These are phyloP conservation scores for Ranitomeya imitator DNA, from an alignment of 2,113 vertebrate genomes.

Conservation along the genomic window DNA sequence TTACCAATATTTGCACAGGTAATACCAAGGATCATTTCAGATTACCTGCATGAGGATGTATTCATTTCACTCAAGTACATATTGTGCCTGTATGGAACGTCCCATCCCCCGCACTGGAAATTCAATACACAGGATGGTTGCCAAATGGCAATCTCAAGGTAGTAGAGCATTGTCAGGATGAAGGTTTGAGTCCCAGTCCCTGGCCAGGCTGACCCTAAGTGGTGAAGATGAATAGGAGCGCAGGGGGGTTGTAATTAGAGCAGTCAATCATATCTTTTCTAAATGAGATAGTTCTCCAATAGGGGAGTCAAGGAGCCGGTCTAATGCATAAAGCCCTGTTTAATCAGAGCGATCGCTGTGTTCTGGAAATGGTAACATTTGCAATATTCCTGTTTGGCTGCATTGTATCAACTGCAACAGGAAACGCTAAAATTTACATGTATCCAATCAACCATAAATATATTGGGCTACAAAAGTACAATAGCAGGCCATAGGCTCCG, in stretches of 20 bases:
- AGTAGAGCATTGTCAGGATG: constrained; percentile 48
- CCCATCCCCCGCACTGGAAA: constrained; percentile 22
- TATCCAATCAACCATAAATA: not conserved
- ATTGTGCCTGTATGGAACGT: constrained; percentile 3
- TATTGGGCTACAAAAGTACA: not conserved
- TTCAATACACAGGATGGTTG: constrained; percentile 30
- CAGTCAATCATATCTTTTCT: constrained; percentile 49
- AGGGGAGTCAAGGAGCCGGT: constrained; percentile 4
- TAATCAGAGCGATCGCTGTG: not conserved
- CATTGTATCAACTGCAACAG: not conserved
- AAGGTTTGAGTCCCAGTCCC: constrained; percentile 39
- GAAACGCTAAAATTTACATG: no score
- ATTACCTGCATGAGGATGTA: constrained; percentile 30
- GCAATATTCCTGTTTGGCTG: not conserved
- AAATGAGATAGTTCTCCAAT: constrained; percentile 20
- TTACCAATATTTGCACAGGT: constrained; percentile 46
- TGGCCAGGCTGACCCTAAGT: constrained; percentile 48
- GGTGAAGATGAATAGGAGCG: constrained; percentile 47
- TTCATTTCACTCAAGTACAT: constrained; percentile 40
- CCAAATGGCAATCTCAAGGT: constrained; percentile 40
- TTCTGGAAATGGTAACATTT: not conserved
- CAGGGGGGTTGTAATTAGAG: constrained; percentile 37
- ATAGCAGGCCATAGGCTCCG: no score
- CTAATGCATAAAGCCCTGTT: not conserved
- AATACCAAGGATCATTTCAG: constrained; percentile 35